Conservation (phyloP, 2,797 vertebrate species). For the Myotis vivesi region DNA sequence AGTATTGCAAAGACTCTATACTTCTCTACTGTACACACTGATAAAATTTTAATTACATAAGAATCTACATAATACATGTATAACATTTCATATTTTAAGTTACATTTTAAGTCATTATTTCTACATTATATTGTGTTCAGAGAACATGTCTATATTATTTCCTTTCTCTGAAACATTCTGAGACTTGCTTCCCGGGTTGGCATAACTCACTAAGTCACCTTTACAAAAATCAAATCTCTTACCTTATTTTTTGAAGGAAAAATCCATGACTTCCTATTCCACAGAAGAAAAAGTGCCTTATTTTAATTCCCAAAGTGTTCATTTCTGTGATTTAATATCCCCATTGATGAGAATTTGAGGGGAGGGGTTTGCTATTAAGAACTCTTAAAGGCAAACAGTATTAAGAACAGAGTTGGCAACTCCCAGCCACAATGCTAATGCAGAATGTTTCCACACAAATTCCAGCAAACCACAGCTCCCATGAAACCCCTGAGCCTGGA, state of each 20-base stretch:
- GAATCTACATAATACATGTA: neutral
- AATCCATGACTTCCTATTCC: neutral
- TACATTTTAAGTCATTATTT: slow-evolving; percentile 15
- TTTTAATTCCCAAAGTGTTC: neutral
- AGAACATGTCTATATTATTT: neutral
- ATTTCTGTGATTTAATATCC: neutral
- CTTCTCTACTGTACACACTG: neutral
- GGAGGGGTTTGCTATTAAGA: neutral
- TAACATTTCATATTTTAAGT: neutral
- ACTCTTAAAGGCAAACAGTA: neutral
- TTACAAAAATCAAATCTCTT: neutral
- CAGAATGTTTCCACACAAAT: neutral
- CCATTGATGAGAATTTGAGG: neutral
- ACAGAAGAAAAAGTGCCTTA: neutral
- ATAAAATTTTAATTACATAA: neutral
- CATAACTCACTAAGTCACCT: neutral
- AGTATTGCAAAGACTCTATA: neutral
- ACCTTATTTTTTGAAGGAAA: neutral
- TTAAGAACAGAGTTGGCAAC: neutral
- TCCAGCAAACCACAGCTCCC: neutral
- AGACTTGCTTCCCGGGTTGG: neutral
- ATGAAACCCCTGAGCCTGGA: neutral
- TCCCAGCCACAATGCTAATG: neutral
- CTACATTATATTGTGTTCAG: neutral
- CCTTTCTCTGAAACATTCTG: neutral